Conservation (phyloP, 1,140 invertebrate genomes). For the Venturia canescens region DNA sequence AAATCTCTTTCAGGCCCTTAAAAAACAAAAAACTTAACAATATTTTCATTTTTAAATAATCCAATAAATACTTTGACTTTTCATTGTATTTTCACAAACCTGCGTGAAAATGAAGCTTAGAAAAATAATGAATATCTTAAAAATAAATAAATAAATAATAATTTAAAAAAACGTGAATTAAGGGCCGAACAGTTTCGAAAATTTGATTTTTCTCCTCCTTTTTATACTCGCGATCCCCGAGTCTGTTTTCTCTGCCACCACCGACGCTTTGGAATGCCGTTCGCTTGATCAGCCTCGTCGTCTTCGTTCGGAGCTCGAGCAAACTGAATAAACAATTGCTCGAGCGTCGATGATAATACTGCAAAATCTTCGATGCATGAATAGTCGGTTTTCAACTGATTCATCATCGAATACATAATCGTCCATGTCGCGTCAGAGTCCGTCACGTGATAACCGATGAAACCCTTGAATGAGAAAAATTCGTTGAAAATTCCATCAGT, state of each 20-base stretch:
- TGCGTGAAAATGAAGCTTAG: too few species aligned
- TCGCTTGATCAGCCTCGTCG: slow-evolving; percentile 26
- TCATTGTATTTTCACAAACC: too few species aligned
- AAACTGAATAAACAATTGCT: slow-evolving; percentile 74
- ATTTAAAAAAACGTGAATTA: too few species aligned
- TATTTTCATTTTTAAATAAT: too few species aligned
- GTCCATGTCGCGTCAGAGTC: slow-evolving; percentile 70
- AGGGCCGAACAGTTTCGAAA: neutral
- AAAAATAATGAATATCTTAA: too few species aligned
- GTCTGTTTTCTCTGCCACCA: slow-evolving; percentile 44
- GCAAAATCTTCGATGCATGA: slow-evolving; percentile 72
- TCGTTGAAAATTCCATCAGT: neutral
- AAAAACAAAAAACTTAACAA: too few species aligned
- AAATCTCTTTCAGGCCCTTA: too few species aligned
- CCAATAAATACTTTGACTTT: too few species aligned
- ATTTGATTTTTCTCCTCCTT: neutral
- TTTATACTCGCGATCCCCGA: slow-evolving; percentile 41
- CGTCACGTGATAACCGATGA: slow-evolving; percentile 72
- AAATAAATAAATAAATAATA: too few species aligned
- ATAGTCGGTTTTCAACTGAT: slow-evolving; percentile 67
- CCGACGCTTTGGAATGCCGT: slow-evolving; percentile 8
- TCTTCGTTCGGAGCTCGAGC: slow-evolving; percentile 64
- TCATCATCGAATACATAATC: slow-evolving; percentile 72
- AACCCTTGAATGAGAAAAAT: slow-evolving; percentile 58
- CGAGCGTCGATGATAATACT: slow-evolving; percentile 72